These are phyloP conservation scores for Eurytoma adleriae DNA, from an alignment of 2,888 invertebrate genomes.

Conservation along the genomic window DNA sequence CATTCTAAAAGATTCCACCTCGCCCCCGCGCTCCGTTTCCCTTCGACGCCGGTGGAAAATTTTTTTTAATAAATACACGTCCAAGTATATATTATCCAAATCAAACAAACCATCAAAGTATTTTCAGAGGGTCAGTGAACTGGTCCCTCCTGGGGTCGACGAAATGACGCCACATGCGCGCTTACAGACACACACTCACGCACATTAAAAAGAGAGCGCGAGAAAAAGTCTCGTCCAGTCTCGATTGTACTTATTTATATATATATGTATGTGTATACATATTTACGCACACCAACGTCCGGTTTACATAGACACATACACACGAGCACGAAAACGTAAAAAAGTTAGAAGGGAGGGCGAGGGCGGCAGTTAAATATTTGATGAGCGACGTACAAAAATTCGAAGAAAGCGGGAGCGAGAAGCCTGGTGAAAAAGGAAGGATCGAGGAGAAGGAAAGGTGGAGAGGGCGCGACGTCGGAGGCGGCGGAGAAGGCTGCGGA, in stretches of 20 bases:
- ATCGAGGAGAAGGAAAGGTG: slow-evolving; percentile 55
- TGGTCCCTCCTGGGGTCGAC: slow-evolving; percentile 2
- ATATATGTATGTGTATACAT: slow-evolving; percentile 13
- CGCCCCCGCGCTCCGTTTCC: not conserved
- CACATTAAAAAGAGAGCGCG: slow-evolving; percentile 18
- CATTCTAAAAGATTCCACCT: too few relatives aligned
- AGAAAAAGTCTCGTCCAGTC: slow-evolving; percentile 15
- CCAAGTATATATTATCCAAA: slow-evolving; percentile 25
- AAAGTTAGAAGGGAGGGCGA: slow-evolving; percentile 4
- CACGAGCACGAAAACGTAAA: slow-evolving; percentile 15
- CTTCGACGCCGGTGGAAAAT: not conserved
- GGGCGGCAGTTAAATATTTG: slow-evolving; percentile 56
- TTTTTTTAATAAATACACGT: slow-evolving; percentile 23
- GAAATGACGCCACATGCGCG: slow-evolving; percentile 27
- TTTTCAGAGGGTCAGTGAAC: slow-evolving; percentile 46
- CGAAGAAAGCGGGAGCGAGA: slow-evolving; percentile 43
- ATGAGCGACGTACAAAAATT: slow-evolving; percentile 56
- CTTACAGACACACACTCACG: too few relatives aligned
- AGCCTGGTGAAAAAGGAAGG: slow-evolving; percentile 51
- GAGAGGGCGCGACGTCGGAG: slow-evolving; percentile 50
- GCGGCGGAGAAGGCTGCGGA: slow-evolving; percentile 52
- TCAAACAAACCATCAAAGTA: slow-evolving; percentile 43
- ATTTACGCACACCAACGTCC: too few relatives aligned
- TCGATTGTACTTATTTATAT: slow-evolving; percentile 34
- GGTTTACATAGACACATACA: slow-evolving; percentile 2